Conservation (phyloP, 2,888 invertebrate species). For the Clanis bilineata region DNA sequence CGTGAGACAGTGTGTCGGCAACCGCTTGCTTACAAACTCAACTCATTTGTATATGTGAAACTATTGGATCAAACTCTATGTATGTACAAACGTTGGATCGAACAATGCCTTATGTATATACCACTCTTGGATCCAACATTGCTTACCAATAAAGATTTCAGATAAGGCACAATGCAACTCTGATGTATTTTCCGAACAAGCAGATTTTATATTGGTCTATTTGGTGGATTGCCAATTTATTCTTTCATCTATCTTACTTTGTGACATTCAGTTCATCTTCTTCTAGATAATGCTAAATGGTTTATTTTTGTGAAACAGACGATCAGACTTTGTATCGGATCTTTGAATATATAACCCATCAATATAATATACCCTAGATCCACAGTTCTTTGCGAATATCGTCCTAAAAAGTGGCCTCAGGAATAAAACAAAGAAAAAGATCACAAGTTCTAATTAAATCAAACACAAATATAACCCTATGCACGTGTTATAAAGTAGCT, state of each 20-base stretch:
- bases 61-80: not conserved
- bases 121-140: conserved; percentile 34
- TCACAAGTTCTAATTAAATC: too few relatives aligned
- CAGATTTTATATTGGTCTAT: conserved; percentile 12
- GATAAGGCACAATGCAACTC: conserved; percentile 5
- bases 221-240: conserved; percentile 11
- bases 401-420: too few relatives aligned
- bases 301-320: not conserved
- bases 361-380: too few relatives aligned
- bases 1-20: conserved; percentile 47
- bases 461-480: too few relatives aligned
- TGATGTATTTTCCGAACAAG: not conserved
- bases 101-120: conserved; percentile 22
- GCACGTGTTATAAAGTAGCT: too few relatives aligned
- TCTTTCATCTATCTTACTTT: not conserved
- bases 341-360: not conserved
- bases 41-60: conserved; percentile 32
- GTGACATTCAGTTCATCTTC: not conserved
- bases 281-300: not conserved
- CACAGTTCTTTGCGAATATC: too few relatives aligned
- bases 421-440: too few relatives aligned
- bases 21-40: conserved; percentile 48
- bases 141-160: conserved; percentile 3
- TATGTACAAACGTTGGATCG: conserved; percentile 39
- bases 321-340: not conserved